A percentile compares a stretch with the other conserved stretches of the same genome.
Conservation (phyloP, 2,888 invertebrate genomes). For the Diachrysia chrysitis region DNA sequence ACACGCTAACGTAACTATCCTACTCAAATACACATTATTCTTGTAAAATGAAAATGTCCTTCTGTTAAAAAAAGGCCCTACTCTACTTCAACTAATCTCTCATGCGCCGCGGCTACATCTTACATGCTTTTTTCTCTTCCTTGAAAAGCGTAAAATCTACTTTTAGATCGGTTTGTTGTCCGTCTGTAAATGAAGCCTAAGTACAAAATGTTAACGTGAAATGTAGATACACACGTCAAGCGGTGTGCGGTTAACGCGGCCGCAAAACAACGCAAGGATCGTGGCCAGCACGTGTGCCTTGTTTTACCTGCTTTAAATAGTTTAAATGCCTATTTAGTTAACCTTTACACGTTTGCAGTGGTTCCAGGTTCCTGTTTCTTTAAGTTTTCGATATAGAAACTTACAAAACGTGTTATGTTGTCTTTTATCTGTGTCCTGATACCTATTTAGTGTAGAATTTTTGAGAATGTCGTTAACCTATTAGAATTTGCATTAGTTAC, state of each 20-base stretch:
- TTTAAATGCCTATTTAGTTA: constrained; percentile 12
- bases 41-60: background rate
- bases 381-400: too few relatives aligned
- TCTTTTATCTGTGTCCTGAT: background rate
- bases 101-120: background rate
- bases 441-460: background rate
- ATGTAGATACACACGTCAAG: constrained; percentile 37
- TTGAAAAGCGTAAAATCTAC: background rate
- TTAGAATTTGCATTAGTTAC: constrained; percentile 10
- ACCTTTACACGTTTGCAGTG: background rate
- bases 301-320: constrained; percentile 21
- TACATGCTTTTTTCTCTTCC: background rate
- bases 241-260: constrained; percentile 27
- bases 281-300: constrained; percentile 16
- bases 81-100: background rate
- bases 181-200: constrained; percentile 19
- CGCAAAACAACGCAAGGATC: constrained; percentile 24
- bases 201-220: constrained; percentile 27
- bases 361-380: background rate
- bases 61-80: background rate
- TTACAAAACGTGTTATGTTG: background rate
- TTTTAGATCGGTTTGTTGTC: constrained; percentile 7
- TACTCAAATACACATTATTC: background rate
- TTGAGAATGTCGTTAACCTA: background rate
- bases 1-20: too few relatives aligned